phyloP scores from a whole-genome alignment of 1,140 invertebrate genomes.

The Calliphora vicina region DNA sequence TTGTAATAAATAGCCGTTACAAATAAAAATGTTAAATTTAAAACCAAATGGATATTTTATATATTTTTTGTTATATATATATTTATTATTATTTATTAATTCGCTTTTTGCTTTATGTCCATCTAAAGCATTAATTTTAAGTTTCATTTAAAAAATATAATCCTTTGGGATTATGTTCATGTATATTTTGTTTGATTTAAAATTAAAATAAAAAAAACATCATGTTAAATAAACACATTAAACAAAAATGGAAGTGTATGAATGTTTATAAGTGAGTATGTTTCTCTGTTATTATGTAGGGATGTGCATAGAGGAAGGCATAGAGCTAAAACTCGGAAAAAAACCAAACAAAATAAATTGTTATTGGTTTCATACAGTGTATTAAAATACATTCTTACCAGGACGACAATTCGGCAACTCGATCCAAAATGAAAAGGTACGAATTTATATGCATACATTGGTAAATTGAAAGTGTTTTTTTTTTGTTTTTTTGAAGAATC shows the following conservation, averaged over 20 bases:
- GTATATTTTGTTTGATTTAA: background rate
- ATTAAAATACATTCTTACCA: too few species aligned
- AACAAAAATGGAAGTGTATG: constrained; percentile 4
- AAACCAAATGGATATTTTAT: too few species aligned
- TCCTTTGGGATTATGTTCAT: background rate
- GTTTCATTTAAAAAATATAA: background rate
- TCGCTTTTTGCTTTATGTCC: background rate
- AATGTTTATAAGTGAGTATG: constrained; percentile 5
- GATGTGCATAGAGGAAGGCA: background rate
- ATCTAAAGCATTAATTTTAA: background rate
- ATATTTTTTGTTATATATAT: too few species aligned
- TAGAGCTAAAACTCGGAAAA: background rate
- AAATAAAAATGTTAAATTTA: too few species aligned
- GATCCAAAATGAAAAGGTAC: too few species aligned
- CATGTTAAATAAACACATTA: background rate
- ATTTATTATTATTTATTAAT: too few species aligned
- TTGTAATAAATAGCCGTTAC: too few species aligned
- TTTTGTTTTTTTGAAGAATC: too few species aligned
- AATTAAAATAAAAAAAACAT: background rate
- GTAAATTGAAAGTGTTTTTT: too few species aligned
- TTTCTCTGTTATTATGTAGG: background rate
- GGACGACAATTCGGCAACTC: too few species aligned
- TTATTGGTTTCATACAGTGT: too few species aligned
- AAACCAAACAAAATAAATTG: background rate
- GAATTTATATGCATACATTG: too few species aligned